Evolutionary conservation across 2,113 vertebrate species (phyloP), one percentile per base, ranked within the genome.

Genomic region (Reinhardtius hippoglossoides): DNA sequence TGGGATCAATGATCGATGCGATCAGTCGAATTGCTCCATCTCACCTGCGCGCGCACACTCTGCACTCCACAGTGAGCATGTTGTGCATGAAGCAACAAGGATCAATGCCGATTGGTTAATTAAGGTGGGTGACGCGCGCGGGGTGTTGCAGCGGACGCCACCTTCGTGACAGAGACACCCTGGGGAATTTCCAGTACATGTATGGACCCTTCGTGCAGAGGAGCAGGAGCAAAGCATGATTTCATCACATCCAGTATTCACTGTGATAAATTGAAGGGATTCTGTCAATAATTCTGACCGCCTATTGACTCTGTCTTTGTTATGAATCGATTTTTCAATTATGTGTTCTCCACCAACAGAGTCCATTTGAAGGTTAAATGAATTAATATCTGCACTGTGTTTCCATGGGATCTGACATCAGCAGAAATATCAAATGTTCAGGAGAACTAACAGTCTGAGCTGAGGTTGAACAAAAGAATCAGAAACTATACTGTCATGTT

Each of bases 121-220:
- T 63, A 52, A 37, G 44, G 18, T 24, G 54, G 52, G 20, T 88
- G 86, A 83, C 74, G 86, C 71, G 83, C 67, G 48, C 9, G 9
- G 1, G 67, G 55, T 73, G 75, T 68, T 63, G 79, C 79, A 48
- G 82, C 37, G 26, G 35, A 31, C 54, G 42, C 8, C 67, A 75
- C 77, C 57, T 63, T 9, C 37, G 63, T 76, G 68, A 62, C 42
- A 65, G 31, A 40, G 3, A 9, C 55, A n/a, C 46, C 7, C 5
- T 74, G 65, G 84, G 40, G 23, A 72, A 68, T 84, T 75, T 81
- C 77, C 70, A 81, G 27, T 23, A 6, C n/a, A 46, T n/a, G 18
- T 18, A 7, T 10, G 5, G 16, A 15, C 3, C 60, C 57, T 71
- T 72, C 57, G 12, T 62, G 71, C 40, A 65, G 48, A 20, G 48